phyloP scores from a whole-genome alignment of 1,140 invertebrate species.

The Meloidogyne hapla region DNA sequence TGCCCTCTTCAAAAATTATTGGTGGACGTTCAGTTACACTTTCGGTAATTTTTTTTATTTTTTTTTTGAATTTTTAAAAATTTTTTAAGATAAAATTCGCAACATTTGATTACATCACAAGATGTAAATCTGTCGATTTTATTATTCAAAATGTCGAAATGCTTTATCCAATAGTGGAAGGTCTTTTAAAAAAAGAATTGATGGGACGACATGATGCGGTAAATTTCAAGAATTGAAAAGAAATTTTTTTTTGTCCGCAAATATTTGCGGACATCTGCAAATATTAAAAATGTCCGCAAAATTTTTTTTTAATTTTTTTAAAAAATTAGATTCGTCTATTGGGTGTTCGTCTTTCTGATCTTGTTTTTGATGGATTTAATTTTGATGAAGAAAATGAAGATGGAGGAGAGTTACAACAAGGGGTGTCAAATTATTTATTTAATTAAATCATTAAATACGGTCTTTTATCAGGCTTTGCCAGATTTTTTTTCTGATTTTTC shows the following conservation, averaged over 20 bases:
- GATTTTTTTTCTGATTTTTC: neutral
- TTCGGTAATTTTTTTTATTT: slow-evolving; percentile 7
- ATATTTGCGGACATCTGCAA: no score
- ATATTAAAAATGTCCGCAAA: neutral
- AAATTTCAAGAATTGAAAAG: no score
- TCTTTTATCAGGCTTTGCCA: neutral
- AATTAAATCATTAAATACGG: no score
- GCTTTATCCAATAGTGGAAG: slow-evolving; percentile 16
- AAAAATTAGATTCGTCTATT: slow-evolving; percentile 20
- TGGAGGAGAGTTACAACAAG: neutral
- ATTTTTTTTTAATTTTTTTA: neutral
- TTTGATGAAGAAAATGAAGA: neutral
- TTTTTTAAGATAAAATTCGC: slow-evolving; percentile 23
- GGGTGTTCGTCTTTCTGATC: slow-evolving; percentile 30
- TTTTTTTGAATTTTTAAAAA: neutral
- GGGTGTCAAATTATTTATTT: neutral
- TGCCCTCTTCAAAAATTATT: slow-evolving; percentile 12
- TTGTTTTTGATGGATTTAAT: slow-evolving; percentile 13
- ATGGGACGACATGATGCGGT: neutral
- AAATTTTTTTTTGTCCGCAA: no score
- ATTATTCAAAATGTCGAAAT: slow-evolving; percentile 13
- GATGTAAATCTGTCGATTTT: slow-evolving; percentile 29
- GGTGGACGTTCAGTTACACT: slow-evolving; percentile 31
- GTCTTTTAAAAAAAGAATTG: no score
- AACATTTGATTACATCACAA: slow-evolving; percentile 18